phyloP scores from a whole-genome alignment of 2,797 vertebrate species.

The Argentina silus region DNA sequence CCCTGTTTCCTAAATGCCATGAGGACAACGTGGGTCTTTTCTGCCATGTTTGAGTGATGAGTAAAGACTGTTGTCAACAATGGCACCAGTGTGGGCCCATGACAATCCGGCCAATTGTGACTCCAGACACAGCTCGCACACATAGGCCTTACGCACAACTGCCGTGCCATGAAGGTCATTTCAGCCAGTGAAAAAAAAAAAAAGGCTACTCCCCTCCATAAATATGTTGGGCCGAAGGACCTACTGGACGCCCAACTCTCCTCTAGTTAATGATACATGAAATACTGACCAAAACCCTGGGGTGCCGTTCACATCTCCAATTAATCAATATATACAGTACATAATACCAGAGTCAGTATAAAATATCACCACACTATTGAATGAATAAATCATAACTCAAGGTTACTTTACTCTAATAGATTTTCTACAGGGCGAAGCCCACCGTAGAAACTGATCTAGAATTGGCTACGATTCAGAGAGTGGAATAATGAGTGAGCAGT shows the following conservation, averaged over 20 bases:
- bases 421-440: conserved; percentile 1
- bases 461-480: not conserved
- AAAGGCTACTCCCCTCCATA: not conserved
- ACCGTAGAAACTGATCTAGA: conserved; percentile 19
- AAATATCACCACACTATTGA: conserved; percentile 32
- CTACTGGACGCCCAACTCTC: too few relatives aligned
- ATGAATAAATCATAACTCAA: conserved; percentile 25
- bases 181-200: not conserved
- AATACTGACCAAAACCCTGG: conserved; percentile 6
- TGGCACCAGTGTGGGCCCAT: conserved; percentile 5
- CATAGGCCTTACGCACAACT: conserved; percentile 4
- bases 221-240: not conserved
- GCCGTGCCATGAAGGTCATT: conserved; percentile 6
- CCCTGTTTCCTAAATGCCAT: conserved; percentile 6
- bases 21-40: not conserved
- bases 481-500: not conserved
- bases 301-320: conserved; percentile 32
- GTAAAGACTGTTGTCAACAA: not conserved
- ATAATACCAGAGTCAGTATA: conserved; percentile 23
- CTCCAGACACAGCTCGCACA: conserved; percentile 12
- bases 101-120: conserved; percentile 25
- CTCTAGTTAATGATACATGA: conserved; percentile 6
- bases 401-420: conserved; percentile 13
- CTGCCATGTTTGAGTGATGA: conserved; percentile 8
- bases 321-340: conserved; percentile 53